Evolutionary conservation across 2,113 vertebrate genomes (phyloP), one percentile per base, ranked within the genome.

Genomic region (Condylura cristata): DNA sequence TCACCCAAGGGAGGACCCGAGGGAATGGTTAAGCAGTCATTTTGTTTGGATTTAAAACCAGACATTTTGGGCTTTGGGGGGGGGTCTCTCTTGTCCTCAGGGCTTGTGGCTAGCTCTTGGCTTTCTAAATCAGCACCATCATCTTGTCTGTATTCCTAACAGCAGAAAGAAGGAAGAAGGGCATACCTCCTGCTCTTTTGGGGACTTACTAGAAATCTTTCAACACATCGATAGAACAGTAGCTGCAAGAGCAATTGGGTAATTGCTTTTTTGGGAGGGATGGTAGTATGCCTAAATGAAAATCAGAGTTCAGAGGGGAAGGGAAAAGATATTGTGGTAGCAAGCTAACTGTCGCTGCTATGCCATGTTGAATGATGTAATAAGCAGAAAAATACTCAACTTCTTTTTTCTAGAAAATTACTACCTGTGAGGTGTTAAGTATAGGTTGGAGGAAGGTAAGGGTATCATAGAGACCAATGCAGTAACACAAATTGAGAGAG

Each of bases 151-250:
- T 10, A 8, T 81, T 87, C 46, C 72, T 90, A 39, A 87, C 9
- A 84, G 39, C 81, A 91, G 74, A 46, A 85, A 90, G 72, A 30
- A 86, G 37, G 66, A 53, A 17, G n/a, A 70, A 32, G 44, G 61
- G 32, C 26, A 71, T 7, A 14, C 8, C 51, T 12, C 9, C 2
- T 53, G 20, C 30, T 34, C 56, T 95, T 81, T 85, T 48, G 91
- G 79, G 89, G 12, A 89, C 48, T 86, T 86, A 14, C n/a, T 82
- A 34, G 39, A 89, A 93, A 37, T 91, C 72, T 91, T 91, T 56
- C 58, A 81, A 0, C 68, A 90, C 32, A 46, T 75, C 66, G 56
- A 58, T 26, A 53, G 48, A 63, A 86, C 51, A 79, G 75, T 46
- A 87, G 34, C 68, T 92, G 37, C 56, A 58, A 68, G 56, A 58